Base-by-base conservation (phyloP, 2,888 invertebrate genomes). In the Spodoptera littoralis region DNA sequence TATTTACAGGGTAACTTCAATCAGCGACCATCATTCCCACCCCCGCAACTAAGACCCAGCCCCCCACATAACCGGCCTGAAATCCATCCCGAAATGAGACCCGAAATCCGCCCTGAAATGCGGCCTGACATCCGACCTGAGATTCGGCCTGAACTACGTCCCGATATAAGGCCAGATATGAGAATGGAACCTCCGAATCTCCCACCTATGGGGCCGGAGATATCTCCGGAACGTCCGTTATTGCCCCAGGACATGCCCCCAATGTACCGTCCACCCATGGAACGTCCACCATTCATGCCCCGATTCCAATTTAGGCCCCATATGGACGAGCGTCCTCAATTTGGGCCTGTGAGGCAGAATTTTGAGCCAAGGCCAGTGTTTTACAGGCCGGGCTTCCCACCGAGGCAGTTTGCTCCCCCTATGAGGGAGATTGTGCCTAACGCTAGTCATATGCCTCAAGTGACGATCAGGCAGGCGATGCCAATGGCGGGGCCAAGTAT, bases 1-100 rank as follows among this genome's bases (percentile, higher is more conserved):
- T 41, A 4, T 44, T 86, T 83, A 27, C 86, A 94, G 93, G 88
- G 88, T 2, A 90, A 91, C 69, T 93, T 90, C 77, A 78, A 80
- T 24, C 88, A 87, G 4, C 87, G 92, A 1, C 71, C 85, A 0
- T 85, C 88, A 0, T 92, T 91, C 70, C 90, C 91, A 0, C 83
- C 89, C 0, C 84, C 83, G 5, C 84, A 81, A 22, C 53, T 78
- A 0, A 77, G 84, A 0, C 79, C 77, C 0, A 71, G 61, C 1
- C 82, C 83, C 0, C 86, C 82, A n/a, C 86, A 74, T 9, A 65
- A 73, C 44, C 64, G 69, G 0, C 68, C 69, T 1, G 57, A 67
- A 0, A 18, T 69, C 3, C 71, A 42, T 1, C 75, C 60, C 0
- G 76, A 72, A 2, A 61, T 76, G 41, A 58, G 76, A 1, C 72